These are phyloP conservation scores for Callopanchax toddi DNA, from an alignment of 2,113 vertebrate genomes.

Conservation along the genomic window DNA sequence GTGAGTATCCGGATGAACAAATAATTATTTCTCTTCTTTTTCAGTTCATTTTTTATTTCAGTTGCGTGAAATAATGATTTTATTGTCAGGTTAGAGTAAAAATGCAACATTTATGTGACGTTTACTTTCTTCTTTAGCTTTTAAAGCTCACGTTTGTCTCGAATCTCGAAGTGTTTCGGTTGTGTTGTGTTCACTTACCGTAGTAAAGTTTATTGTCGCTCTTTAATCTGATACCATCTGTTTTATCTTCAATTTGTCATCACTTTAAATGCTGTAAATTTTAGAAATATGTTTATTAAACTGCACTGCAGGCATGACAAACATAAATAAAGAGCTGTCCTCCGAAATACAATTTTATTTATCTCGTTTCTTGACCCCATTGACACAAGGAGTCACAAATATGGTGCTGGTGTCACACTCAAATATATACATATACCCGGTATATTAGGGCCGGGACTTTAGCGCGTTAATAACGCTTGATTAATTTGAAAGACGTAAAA, in stretches of 20 bases:
- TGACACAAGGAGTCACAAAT: not conserved
- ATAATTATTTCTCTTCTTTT: not conserved
- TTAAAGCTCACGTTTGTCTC: slow-evolving; percentile 12
- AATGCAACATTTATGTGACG: accelerated
- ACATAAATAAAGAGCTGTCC: not conserved
- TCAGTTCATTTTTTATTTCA: not conserved
- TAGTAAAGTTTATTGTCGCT: not conserved
- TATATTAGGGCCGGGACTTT: too few species aligned
- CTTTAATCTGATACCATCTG: not conserved
- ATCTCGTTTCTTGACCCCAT: not conserved
- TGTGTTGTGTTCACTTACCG: slow-evolving; percentile 6
- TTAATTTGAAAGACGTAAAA: too few species aligned
- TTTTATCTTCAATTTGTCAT: not conserved
- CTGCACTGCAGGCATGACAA: not conserved
- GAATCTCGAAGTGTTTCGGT: not conserved
- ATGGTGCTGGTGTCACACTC: too few species aligned
- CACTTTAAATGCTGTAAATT: not conserved
- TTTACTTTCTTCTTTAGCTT: not conserved
- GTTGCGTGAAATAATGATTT: not conserved
- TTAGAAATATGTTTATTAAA: not conserved
- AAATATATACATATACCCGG: too few species aligned
- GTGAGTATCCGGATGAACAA: not conserved
- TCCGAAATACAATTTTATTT: not conserved
- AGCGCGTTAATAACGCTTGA: too few species aligned
- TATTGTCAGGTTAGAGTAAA: not conserved